A percentile compares a stretch with the other conserved stretches of the same genome.
Evolutionary conservation across 2,888 invertebrate species (phyloP).

Genomic region (Cyaniris semiargus): DNA sequence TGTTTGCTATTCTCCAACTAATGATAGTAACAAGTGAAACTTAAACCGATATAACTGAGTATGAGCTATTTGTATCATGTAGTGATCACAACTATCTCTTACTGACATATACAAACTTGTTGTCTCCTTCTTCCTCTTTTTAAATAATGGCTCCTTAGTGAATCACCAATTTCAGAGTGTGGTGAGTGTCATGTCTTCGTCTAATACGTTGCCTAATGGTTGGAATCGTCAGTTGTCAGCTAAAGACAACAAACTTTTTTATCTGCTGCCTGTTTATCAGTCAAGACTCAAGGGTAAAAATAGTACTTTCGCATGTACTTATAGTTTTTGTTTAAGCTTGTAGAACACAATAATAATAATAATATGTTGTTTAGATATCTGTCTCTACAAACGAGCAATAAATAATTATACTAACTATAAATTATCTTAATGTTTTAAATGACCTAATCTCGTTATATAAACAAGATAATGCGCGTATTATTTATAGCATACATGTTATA

Average conservation of each 20-base stretch:
- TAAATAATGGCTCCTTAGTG: too few species aligned
- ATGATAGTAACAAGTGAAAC: background rate
- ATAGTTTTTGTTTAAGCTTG: background rate
- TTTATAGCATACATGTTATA: background rate
- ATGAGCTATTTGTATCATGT: background rate
- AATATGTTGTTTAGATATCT: background rate
- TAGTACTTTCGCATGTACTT: too few species aligned
- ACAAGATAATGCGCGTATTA: background rate
- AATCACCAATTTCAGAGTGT: too few species aligned
- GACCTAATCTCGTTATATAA: conserved; percentile 1
- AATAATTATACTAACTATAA: background rate
- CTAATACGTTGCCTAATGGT: too few species aligned
- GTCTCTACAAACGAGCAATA: background rate
- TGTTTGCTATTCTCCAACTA: conserved; percentile 3
- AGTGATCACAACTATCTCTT: background rate
- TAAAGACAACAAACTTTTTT: too few species aligned
- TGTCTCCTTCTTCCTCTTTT: too few species aligned
- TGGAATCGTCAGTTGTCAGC: too few species aligned
- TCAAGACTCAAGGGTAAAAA: too few species aligned
- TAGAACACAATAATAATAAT: background rate
- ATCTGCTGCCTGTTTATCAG: too few species aligned
- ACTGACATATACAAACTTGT: too few species aligned
- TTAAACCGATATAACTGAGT: background rate
- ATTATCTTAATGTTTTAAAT: conserved; percentile 7
- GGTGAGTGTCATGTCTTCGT: too few species aligned